Base-by-base conservation (phyloP, 2,797 vertebrate genomes). In the Pangasius djambal region DNA sequence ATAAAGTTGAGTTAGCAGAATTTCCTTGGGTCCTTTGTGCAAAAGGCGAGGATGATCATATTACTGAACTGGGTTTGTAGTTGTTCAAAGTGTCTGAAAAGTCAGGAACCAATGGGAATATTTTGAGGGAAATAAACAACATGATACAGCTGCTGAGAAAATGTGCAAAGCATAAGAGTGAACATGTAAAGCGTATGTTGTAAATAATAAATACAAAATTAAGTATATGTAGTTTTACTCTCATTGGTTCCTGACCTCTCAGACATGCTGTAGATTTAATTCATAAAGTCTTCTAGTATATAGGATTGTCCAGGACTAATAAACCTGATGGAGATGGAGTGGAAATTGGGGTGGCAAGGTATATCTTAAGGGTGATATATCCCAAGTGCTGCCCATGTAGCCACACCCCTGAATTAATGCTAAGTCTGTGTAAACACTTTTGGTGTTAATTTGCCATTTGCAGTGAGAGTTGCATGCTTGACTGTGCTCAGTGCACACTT, bases 401-500 rank as follows among this genome's bases (percentile, higher is more conserved):
- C 48, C 83, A 85, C 20, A 8, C 65, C 83, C 48, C 10, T 70
- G 20, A 85, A 67, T 67, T 84, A 31, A 82, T 82, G 25, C 25
- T 83, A 18, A 48, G 59, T 31, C 61, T n/a, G 61, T 83, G 65
- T 85, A 55, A 85, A 85, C 65, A 70, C n/a, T 85, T 70, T 70
- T 85, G 31, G n/a, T 28, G 65, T 85, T 85, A 52, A 70, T 70
- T 85, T 70, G n/a, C 59, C 10, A 44, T 83, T 83, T 63, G 81
- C 81, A 63, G 22, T 18, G 65, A 70, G 65, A 13, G 8, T 69
- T 85, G 63, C 44, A 85, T 52, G 78, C 65, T 83, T 16, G 28
- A 52, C n/a, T 44, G 52, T 82, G 84, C 77, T 86, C 61, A 44
- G 67, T 83, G 88, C 77, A 88, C 88, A 91, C 91, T 91, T 91